Percentiles rank a stretch among this genome's conserved stretches.
phyloP scores from a whole-genome alignment of 2,888 invertebrate species.

The Platycheirus rosarum region DNA sequence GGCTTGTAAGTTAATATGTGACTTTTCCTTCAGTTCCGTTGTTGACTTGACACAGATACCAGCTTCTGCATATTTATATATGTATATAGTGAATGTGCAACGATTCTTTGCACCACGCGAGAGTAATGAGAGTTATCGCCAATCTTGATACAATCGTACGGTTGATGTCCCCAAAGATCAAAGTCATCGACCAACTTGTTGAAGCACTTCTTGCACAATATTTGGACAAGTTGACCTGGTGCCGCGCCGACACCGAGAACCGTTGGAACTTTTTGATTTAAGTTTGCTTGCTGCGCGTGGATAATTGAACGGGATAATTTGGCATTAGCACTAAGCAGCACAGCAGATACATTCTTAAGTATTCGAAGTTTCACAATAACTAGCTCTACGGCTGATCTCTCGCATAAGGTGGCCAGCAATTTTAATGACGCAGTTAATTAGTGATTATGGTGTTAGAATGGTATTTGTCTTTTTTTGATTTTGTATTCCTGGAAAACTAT shows the following conservation, averaged over 20 bases:
- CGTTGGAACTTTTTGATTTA: neutral
- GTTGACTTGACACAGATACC: slow-evolving; percentile 57
- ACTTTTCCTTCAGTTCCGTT: slow-evolving; percentile 37
- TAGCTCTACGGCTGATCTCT: neutral
- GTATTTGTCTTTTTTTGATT: neutral
- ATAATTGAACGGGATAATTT: neutral
- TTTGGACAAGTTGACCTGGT: neutral
- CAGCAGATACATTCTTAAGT: neutral
- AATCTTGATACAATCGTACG: slow-evolving; percentile 26
- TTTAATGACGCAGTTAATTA: neutral
- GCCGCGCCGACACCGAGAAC: too few relatives aligned
- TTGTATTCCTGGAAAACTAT: too few relatives aligned
- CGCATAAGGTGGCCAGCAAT: neutral
- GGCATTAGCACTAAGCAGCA: neutral
- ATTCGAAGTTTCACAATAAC: neutral
- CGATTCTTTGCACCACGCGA: neutral
- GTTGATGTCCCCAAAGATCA: slow-evolving; percentile 65
- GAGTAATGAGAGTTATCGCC: neutral
- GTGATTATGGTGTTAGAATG: neutral
- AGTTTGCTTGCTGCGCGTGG: neutral
- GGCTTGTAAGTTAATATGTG: slow-evolving; percentile 1
- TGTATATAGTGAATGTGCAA: slow-evolving; percentile 5
- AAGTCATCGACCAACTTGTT: slow-evolving; percentile 60
- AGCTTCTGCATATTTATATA: slow-evolving; percentile 20
- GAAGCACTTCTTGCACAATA: slow-evolving; percentile 59